These are phyloP conservation scores for Hydractinia symbiolongicarpus DNA, from an alignment of 30 jellyfish, hydroid and myxozoan species.

Conservation along the genomic window DNA sequence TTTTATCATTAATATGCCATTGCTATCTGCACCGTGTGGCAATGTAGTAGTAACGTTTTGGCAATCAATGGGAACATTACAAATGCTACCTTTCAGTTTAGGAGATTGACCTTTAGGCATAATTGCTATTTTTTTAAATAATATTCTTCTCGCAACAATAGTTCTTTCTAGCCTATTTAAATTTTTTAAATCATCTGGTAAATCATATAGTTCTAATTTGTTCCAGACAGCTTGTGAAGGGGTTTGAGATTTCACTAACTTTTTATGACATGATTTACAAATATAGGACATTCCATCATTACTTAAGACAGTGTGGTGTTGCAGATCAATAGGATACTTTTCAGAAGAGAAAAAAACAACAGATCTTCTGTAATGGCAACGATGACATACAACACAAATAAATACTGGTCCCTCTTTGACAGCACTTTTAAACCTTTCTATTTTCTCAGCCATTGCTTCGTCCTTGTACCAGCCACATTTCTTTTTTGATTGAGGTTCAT, in stretches of 20 bases:
- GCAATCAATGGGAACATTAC: conserved; percentile 16
- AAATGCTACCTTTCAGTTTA: conserved; percentile 22
- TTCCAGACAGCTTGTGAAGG: conserved; percentile 14
- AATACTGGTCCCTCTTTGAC: neutral
- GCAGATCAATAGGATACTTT: neutral
- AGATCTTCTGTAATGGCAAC: neutral
- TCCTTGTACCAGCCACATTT: too few relatives aligned
- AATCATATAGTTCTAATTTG: neutral
- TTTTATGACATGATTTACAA: conserved; percentile 6
- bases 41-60: neutral
- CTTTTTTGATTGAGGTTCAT: too few relatives aligned
- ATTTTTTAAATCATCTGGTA: neutral
- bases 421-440: too few relatives aligned
- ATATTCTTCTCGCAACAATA: neutral
- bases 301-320: neutral
- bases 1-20: conserved; percentile 1
- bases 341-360: neutral
- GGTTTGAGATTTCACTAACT: neutral
- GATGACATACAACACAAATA: neutral
- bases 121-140: conserved; percentile 10
- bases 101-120: conserved; percentile 40
- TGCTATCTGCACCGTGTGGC: conserved; percentile 14
- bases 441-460: too few relatives aligned
- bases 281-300: neutral
- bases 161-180: neutral